Base-by-base conservation (phyloP, 35 echinoderm and acorn worm species). In the Stichopus chloronotus region DNA sequence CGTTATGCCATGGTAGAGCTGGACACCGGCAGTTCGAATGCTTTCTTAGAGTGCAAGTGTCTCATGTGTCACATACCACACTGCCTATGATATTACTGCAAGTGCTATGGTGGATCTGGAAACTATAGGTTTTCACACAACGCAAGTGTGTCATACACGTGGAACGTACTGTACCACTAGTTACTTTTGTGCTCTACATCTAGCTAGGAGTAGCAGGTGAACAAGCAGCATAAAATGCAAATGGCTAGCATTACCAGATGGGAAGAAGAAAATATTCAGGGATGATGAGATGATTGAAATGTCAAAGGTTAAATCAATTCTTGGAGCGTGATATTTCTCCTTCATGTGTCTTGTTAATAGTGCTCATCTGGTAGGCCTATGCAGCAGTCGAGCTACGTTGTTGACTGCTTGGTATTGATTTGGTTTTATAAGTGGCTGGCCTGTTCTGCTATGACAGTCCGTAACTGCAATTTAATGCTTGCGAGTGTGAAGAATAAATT, bases 301-400 rank as follows among this genome's bases (percentile, higher is more conserved):
- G 82, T 85, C 55, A 85, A 85, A 85, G 82, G 82, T 85, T 59
- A 85, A 85, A 85, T 85, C 82, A 85, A 85, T 85, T 85, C 82
- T 56, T 85, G 17, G 55, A 58, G 82, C 55, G 82, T 20, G 82
- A 59, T 58, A 58, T 85, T 85, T 56, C 24, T 19, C 82, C 56
- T 85, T 85, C 54, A 85, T 85, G 82, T 56, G 57, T 85, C 82
- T 85, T 85, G 55, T 19, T 7, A 52, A 24, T 85, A 52, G 30
- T 17, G 20, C 82, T 85, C 57, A 56, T 85, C 25, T 85, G 17
- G 10, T 85, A 23, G 82, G 82, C 82, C 56, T 85, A 58, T 58
- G 82, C 11, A 43, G 24, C 55, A 58, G 82, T 85, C 22, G 82
- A 85, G 55, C 82, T 58, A 56, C 82, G n/a, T 85, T 8, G 17